Conservation (phyloP, 2,113 vertebrate species). For the Rhizomys pruinosus region DNA sequence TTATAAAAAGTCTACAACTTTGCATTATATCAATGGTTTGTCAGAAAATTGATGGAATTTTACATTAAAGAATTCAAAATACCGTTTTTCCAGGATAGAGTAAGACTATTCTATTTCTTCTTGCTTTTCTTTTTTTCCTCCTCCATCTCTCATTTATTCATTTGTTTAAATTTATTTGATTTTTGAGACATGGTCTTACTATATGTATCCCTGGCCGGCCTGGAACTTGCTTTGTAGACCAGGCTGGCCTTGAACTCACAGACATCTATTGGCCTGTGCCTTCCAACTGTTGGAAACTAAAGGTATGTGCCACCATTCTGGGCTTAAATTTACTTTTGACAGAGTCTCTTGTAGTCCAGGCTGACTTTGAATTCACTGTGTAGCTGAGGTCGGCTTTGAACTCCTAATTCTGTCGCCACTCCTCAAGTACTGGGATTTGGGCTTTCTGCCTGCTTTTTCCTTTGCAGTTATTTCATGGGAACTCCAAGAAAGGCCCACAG, state of each 20-base stretch:
- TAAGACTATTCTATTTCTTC: background rate
- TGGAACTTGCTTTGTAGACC: too few relatives aligned
- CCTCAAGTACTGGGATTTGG: background rate
- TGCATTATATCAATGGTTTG: background rate
- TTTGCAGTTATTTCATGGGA: background rate
- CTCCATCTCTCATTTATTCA: background rate
- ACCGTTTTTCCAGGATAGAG: conserved; percentile 2
- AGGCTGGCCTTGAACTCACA: too few relatives aligned
- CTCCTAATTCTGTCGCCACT: background rate
- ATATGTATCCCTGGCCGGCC: too few relatives aligned
- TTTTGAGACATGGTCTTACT: too few relatives aligned
- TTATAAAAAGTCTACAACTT: background rate
- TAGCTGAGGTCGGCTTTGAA: background rate
- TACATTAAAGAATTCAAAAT: conserved; percentile 45
- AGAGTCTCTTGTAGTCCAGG: background rate
- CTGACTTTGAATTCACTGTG: background rate
- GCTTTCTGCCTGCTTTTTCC: too few relatives aligned
- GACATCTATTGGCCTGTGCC: too few relatives aligned
- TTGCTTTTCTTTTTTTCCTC: conserved; percentile 16
- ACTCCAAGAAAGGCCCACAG: background rate
- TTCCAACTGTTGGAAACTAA: too few relatives aligned
- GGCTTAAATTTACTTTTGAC: background rate
- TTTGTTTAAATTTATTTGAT: background rate
- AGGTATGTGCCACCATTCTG: too few relatives aligned
- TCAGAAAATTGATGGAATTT: background rate